Base-by-base conservation (phyloP, 2,888 invertebrate species). In the Cryptocheilus praepositus region DNA sequence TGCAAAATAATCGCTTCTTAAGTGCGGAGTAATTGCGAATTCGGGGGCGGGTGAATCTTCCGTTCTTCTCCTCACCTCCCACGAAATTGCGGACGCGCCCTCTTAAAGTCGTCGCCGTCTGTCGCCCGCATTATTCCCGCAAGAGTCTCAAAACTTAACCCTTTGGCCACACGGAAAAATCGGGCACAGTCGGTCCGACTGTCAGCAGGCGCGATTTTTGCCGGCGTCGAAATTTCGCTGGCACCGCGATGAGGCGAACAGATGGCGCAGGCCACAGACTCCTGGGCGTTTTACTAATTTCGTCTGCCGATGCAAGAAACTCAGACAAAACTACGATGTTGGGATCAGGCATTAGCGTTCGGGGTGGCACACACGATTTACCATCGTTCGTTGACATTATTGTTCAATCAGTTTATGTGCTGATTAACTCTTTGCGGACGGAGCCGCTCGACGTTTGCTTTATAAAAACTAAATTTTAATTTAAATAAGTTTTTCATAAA, bases 1-100 rank as follows among this genome's bases (percentile, higher is more conserved):
- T 87, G 87, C 86, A 86, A 87, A 87, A 87, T 87, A 87, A 87
- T 87, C 86, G 87, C 83, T 87, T 87, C 87, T 87, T 87, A 87
- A 87, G 87, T 87, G 85, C 85, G 70, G 83, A 86, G 86, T 87
- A 87, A 87, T 86, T 87, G 86, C 80, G 80, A 83, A 85, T 86
- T 86, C 83, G 77, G 73, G 79, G 79, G 78, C 75, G 77, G 59
- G 67, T 18, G 43, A 43, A 61, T 21, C 52, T 52, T 52, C 19
- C 21, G 3, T 64, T 56, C 61, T 16, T 54, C n/a, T n/a, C 69
- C 64, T 51, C 55, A 22, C 64, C 68, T 70, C 73, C 76, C 66
- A 62, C 61, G 59, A 70, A 63, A 70, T n/a, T 55, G 15, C 3
- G 25, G 25, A 53, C 28, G 54, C 16, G 36, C 18, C 11, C 18